Evolutionary conservation across 2,797 vertebrate species (phyloP).

Genomic region (Notamacropus eugenii): DNA sequence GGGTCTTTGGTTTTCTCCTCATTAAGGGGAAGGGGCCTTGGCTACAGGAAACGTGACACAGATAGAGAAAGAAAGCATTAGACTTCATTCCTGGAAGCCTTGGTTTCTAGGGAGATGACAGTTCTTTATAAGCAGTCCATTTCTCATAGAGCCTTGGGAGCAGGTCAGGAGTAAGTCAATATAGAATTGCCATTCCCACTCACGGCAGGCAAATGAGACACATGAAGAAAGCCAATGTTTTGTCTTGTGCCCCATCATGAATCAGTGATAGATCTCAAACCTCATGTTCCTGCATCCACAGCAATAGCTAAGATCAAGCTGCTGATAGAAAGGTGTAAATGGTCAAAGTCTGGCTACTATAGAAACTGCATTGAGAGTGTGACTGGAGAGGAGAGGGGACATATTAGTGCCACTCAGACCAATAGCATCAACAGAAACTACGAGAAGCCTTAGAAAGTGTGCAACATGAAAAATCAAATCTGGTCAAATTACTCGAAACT

Average conservation of each 20-base stretch:
- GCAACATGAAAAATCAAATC: conserved; percentile 26
- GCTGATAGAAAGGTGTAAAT: conserved; percentile 26
- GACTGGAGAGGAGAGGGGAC: conserved; percentile 40
- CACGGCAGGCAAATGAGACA: conserved; percentile 35
- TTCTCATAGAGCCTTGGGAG: background rate
- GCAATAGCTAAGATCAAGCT: conserved; percentile 12
- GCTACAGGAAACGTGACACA: background rate
- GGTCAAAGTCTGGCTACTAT: conserved; percentile 37
- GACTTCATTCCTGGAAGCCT: conserved; percentile 39
- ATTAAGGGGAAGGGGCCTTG: background rate
- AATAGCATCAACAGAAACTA: conserved; percentile 31
- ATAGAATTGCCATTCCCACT: background rate
- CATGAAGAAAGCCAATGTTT: conserved; percentile 40
- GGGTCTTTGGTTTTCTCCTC: background rate
- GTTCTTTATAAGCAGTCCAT: conserved; percentile 18
- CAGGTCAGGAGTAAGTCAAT: background rate
- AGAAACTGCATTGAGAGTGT: conserved; percentile 41
- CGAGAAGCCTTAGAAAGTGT: conserved; percentile 28
- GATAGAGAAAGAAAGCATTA: conserved; percentile 21
- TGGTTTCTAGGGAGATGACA: background rate
- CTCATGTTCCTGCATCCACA: background rate
- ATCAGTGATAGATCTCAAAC: background rate
- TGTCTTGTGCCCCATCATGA: conserved; percentile 12
- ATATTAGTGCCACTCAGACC: conserved; percentile 5
- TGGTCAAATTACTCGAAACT: conserved; percentile 39